Conservation (phyloP, 1,140 invertebrate genomes). For the Camponotus vicinus region DNA sequence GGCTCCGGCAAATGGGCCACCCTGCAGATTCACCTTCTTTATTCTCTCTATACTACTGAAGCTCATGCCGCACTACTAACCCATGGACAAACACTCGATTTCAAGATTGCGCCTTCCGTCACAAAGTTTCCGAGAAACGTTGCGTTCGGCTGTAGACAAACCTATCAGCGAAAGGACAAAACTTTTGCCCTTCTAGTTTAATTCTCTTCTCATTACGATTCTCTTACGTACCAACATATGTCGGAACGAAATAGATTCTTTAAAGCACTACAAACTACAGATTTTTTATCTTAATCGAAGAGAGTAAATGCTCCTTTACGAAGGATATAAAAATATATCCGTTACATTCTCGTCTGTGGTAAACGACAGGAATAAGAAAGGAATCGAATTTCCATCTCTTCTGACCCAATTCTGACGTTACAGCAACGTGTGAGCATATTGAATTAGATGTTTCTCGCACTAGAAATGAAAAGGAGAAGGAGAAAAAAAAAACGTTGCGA, state of each 20-base stretch:
- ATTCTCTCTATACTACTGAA: constrained; percentile 67
- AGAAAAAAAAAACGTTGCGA: background rate
- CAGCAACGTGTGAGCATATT: constrained; percentile 9
- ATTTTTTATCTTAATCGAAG: background rate
- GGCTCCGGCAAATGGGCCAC: constrained; percentile 78
- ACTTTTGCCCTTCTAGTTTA: constrained; percentile 8
- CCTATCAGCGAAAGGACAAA: constrained; percentile 3
- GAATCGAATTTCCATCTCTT: background rate
- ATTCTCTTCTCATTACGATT: background rate
- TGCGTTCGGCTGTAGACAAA: constrained; percentile 39
- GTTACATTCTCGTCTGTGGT: background rate
- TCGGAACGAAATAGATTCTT: background rate
- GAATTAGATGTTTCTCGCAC: constrained; percentile 27
- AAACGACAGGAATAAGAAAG: background rate
- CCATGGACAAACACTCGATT: constrained; percentile 62
- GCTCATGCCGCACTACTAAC: constrained; percentile 64
- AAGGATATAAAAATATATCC: background rate
- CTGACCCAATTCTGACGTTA: constrained; percentile 23
- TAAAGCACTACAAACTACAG: background rate
- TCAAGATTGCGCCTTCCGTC: constrained; percentile 55
- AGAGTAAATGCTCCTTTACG: background rate
- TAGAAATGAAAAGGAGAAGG: background rate
- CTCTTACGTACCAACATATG: background rate
- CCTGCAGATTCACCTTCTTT: constrained; percentile 74
- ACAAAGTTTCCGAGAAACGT: constrained; percentile 48